These are phyloP conservation scores for Bombyx mandarina DNA, from an alignment of 1,140 invertebrate species.

Conservation along the genomic window DNA sequence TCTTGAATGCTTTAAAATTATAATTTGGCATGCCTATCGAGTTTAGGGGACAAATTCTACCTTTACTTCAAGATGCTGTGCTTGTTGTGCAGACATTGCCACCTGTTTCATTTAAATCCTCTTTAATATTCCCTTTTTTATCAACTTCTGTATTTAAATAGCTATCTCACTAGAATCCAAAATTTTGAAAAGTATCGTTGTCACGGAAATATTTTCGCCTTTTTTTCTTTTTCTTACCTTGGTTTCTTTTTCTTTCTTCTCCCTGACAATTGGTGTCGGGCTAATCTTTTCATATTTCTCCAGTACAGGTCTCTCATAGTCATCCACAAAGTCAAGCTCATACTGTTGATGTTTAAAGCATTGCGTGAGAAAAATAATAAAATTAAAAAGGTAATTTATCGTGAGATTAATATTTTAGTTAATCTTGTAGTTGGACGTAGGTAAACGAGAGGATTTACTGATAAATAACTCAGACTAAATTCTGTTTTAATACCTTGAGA, in stretches of 20 bases:
- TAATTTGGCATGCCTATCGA: no score
- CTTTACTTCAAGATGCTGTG: conserved; percentile 43
- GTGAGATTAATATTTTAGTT: background rate
- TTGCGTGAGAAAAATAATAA: no score
- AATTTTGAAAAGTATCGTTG: background rate
- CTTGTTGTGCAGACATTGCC: conserved; percentile 35
- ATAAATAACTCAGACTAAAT: no score
- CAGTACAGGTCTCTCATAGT: conserved; percentile 78
- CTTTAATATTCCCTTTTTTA: conserved; percentile 4
- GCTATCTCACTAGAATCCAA: background rate
- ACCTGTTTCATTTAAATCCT: conserved; percentile 33
- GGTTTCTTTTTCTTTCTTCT: conserved; percentile 61
- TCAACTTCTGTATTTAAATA: background rate
- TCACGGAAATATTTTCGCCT: conserved; percentile 2
- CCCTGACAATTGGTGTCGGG: conserved; percentile 49
- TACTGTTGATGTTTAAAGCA: conserved; percentile 22
- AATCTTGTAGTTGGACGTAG: background rate
- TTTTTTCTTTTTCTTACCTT: conserved; percentile 30
- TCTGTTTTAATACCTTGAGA: no score
- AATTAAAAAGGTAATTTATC: background rate
- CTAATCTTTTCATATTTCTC: conserved; percentile 75
- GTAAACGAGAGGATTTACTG: no score
- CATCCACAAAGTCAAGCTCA: conserved; percentile 68
- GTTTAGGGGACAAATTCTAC: conserved; percentile 21
- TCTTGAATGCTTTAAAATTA: no score